Evolutionary conservation across 2,888 invertebrate genomes (phyloP), one percentile per base, ranked within the genome.

Genomic region (Euzophera pinguis): DNA sequence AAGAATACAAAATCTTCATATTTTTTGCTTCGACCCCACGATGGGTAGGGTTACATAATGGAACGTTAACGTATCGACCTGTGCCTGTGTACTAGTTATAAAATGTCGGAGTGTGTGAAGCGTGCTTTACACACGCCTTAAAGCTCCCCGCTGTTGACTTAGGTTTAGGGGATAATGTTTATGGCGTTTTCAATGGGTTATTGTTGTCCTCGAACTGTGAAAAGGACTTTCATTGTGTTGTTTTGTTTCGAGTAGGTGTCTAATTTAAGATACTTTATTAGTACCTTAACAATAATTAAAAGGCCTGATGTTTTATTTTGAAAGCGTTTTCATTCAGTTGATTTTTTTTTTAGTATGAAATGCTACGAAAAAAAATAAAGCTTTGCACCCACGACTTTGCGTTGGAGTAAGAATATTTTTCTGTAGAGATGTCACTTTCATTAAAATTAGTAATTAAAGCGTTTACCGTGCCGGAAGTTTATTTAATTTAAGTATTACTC

Each of bases 41-140:
- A 7, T 17, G 35, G 56, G 67, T 89, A 84, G 84, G 83, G 86
- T 90, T 89, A 89, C 75, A 80, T 43, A 83, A 83, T 85, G 79
- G 78, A 78, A 84, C 78, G 80, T 81, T 82, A 56, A 49, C 41
- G 56, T 60, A 55, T 59, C 53, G 49, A 54, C 55, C 35, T 37
- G 51, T 51, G 39, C 54, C 14, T 57, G 39, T 52, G 47, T 35
- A 50, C 47, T 37, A 52, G 22, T 22, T 22, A 14, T 12, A 39
- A 7, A 12, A 45, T 37, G 27, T 48, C 17, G 61, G 73, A 75
- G 72, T 76, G 73, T 54, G 64, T 70, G 65, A 58, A 76, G 72
- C 64, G 78, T 77, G 81, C 63, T 57, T 55, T 65, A 73, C 77
- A 78, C 75, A 81, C 78, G 77, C 64, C 67, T 59, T 60, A 50